Evolutionary conservation across 2,797 vertebrate genomes (phyloP).

Genomic region (Melanotaenia parkinsoni): DNA sequence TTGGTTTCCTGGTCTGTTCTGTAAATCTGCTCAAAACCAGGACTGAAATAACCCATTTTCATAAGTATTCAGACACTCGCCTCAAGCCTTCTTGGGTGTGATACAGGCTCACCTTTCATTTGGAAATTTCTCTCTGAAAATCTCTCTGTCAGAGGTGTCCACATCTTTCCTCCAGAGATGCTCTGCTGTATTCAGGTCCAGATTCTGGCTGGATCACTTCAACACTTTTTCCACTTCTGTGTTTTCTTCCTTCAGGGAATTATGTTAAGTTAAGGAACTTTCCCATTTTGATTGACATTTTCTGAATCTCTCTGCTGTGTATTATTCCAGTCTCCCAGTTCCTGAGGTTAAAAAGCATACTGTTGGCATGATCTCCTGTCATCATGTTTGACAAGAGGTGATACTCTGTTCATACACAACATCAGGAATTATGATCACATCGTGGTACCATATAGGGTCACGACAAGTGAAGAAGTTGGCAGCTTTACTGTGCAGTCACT

Average conservation of each 20-base stretch:
- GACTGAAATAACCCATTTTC: neutral
- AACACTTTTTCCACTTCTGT: neutral
- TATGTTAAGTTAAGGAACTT: neutral
- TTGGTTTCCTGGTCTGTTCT: neutral
- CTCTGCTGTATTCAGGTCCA: neutral
- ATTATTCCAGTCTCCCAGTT: neutral
- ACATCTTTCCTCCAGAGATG: neutral
- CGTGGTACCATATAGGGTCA: neutral
- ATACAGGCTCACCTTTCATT: neutral
- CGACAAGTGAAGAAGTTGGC: neutral
- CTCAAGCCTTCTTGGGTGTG: neutral
- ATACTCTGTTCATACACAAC: neutral
- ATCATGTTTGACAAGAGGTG: neutral
- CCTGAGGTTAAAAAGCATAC: neutral
- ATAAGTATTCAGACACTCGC: neutral
- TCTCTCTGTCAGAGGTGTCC: neutral
- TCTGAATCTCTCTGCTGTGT: neutral
- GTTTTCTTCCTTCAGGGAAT: neutral
- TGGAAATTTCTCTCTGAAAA: too few relatives aligned
- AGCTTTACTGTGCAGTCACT: neutral
- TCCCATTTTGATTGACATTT: neutral
- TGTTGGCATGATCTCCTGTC: neutral
- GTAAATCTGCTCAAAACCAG: neutral
- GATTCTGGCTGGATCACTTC: neutral
- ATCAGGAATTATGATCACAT: neutral